phyloP scores from a whole-genome alignment of 2,113 vertebrate species.

The Upupa epops region DNA sequence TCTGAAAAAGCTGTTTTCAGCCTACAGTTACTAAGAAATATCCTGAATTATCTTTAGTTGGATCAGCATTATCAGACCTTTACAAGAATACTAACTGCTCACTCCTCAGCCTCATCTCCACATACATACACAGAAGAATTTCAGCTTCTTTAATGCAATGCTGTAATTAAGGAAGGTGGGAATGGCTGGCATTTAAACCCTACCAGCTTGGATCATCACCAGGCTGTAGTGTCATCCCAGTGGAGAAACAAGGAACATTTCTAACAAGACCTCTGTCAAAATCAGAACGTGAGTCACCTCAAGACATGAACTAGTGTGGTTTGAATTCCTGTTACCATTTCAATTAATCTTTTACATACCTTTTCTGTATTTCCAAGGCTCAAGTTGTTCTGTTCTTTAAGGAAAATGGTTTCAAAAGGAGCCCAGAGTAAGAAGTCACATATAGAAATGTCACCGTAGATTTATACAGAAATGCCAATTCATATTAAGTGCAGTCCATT shows the following conservation, averaged over 20 bases:
- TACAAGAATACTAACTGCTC: background rate
- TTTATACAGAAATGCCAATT: constrained; percentile 6
- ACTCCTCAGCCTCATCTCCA: background rate
- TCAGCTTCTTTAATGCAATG: background rate
- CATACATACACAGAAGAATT: background rate
- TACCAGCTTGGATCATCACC: background rate
- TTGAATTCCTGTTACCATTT: background rate
- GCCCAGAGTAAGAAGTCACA: background rate
- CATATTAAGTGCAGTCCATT: background rate
- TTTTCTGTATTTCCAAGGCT: background rate
- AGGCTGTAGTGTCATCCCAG: background rate
- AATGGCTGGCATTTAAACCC: background rate
- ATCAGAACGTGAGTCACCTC: background rate
- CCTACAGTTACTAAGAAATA: constrained; percentile 13
- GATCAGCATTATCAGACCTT: background rate
- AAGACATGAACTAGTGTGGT: background rate
- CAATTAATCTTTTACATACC: background rate
- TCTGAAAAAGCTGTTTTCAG: background rate
- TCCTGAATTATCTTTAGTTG: constrained; percentile 32
- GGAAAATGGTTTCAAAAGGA: background rate
- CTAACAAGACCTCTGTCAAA: background rate
- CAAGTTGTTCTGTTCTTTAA: background rate
- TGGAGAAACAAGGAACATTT: background rate
- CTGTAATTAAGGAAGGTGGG: background rate
- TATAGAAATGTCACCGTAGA: background rate